Evolutionary conservation across 23 tunicate genomes (phyloP).

Genomic region (Ascidia mentula): DNA sequence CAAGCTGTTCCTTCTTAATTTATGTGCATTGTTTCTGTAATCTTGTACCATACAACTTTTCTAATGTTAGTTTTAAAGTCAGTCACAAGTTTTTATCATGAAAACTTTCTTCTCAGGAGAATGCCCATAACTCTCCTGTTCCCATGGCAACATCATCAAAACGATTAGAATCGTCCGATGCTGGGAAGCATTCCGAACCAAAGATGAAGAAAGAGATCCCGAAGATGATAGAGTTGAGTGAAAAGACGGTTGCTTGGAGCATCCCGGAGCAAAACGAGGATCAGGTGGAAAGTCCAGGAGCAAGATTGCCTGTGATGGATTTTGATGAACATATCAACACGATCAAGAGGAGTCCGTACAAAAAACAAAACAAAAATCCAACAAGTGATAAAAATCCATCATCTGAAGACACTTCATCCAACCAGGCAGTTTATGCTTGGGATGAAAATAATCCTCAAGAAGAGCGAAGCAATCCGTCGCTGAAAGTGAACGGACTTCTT

Average conservation of each 20-base stretch:
- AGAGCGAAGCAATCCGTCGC: background rate
- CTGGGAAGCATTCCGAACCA: background rate
- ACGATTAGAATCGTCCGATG: conserved; percentile 18
- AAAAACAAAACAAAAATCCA: conserved; percentile 13
- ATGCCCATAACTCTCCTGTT: background rate
- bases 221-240: background rate
- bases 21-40: too few relatives aligned
- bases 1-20: too few relatives aligned
- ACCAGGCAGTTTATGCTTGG: background rate
- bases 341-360: conserved; percentile 86
- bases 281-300: background rate
- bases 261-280: conserved; percentile 10
- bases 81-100: background rate
- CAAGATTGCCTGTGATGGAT: background rate
- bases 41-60: too few relatives aligned
- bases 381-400: background rate
- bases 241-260: conserved; percentile 40
- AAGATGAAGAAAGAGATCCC: background rate
- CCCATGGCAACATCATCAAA: background rate
- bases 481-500: background rate
- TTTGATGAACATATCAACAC: conserved; percentile 63
- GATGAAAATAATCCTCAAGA: background rate
- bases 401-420: background rate
- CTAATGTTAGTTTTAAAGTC: background rate
- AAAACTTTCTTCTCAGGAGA: background rate